phyloP scores from a whole-genome alignment of 2,113 vertebrate species.

The Oostethus manadensis region DNA sequence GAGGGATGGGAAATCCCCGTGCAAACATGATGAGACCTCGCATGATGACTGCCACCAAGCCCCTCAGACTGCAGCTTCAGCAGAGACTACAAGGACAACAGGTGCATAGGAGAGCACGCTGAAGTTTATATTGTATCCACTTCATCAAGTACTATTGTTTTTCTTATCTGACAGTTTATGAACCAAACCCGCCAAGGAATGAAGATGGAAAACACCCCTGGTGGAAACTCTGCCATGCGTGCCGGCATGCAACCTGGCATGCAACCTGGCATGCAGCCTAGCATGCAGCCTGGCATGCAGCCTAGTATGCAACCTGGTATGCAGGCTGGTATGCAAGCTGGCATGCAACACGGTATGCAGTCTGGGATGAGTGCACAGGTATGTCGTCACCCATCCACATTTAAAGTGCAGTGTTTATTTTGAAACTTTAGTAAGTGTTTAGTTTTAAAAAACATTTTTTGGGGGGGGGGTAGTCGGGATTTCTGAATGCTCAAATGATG shows the following conservation, averaged over 20 bases:
- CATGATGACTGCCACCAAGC: constrained; percentile 83
- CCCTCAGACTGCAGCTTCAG: constrained; percentile 90
- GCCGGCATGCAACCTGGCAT: constrained; percentile 78
- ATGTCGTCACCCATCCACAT: constrained; percentile 17
- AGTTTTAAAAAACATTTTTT: too few relatives aligned
- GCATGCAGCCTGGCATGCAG: constrained; percentile 57
- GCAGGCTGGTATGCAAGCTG: constrained; percentile 58
- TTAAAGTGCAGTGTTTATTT: neutral
- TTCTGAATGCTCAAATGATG: constrained; percentile 93
- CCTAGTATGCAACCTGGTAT: constrained; percentile 62
- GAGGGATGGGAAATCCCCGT: constrained; percentile 77
- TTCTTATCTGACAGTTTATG: constrained; percentile 77
- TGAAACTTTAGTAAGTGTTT: neutral
- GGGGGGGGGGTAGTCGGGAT: constrained; percentile 78
- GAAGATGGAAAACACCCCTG: constrained; percentile 81
- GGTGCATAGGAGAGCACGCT: constrained; percentile 61
- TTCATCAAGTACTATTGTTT: neutral
- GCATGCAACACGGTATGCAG: constrained; percentile 68
- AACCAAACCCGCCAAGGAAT: constrained; percentile 87
- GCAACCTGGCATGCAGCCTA: constrained; percentile 60
- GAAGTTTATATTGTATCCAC: too few relatives aligned
- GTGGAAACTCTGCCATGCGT: constrained; percentile 77
- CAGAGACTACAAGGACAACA: constrained; percentile 95
- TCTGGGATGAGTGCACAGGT: constrained; percentile 73
- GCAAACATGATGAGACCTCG: constrained; percentile 81